Evolutionary conservation across 1,140 invertebrate genomes (phyloP).

Genomic region (Scylla paramamosain): DNA sequence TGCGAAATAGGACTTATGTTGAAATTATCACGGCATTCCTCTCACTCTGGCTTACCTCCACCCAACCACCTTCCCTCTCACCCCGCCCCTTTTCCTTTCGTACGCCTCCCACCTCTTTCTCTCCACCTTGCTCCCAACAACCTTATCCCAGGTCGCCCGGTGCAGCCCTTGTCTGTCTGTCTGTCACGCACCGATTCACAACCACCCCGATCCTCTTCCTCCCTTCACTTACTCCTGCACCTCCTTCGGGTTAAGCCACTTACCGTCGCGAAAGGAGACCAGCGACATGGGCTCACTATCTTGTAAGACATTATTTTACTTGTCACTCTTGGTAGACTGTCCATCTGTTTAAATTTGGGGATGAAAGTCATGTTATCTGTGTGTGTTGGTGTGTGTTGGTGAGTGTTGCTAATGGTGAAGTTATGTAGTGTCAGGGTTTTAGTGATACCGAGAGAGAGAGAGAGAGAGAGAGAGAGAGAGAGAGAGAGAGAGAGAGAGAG

Average conservation of each 20-base stretch:
- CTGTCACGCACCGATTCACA: not conserved
- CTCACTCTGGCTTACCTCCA: constrained; percentile 5
- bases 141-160: no score
- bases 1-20: not conserved
- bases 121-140: no score
- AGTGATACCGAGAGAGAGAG: not conserved
- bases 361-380: not conserved
- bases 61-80: not conserved
- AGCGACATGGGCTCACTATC: not conserved
- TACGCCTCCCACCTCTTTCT: no score
- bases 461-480: constrained; percentile 20
- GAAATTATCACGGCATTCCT: not conserved
- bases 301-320: not conserved
- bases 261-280: no score
- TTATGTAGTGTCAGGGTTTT: not conserved
- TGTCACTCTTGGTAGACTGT: not conserved
- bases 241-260: not conserved
- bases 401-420: not conserved
- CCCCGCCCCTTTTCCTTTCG: not conserved
- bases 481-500: not conserved
- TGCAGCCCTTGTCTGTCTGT: no score
- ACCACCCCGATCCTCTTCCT: not conserved
- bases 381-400: not conserved
- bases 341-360: not conserved
- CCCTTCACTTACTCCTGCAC: not conserved